Percentiles rank a stretch among this genome's conserved stretches.
Conservation (phyloP, 2,888 invertebrate species). For the Polyommatus icarus region DNA sequence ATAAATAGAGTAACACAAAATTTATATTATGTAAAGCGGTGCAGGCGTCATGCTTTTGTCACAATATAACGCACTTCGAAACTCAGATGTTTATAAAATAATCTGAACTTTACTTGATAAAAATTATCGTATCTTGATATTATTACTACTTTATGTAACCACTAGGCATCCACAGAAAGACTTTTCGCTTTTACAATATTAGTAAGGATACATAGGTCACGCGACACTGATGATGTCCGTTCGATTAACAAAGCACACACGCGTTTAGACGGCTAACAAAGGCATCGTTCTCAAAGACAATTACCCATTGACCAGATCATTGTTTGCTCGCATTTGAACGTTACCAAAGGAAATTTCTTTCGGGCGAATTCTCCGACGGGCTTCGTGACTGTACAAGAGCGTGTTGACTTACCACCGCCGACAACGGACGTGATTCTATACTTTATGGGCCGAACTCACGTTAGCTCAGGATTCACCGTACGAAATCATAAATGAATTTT, state of each 20-base stretch:
- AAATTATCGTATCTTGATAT: no score
- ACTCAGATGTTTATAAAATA: no score
- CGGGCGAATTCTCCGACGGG: conserved; percentile 59
- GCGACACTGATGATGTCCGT: neutral
- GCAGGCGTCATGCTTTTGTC: no score
- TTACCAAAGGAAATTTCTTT: conserved; percentile 58
- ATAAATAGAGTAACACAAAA: no score
- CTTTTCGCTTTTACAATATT: neutral
- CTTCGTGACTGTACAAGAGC: conserved; percentile 55
- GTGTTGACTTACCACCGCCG: conserved; percentile 54
- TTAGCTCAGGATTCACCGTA: neutral
- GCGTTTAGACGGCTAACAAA: conserved; percentile 33
- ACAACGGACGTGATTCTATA: conserved; percentile 37
- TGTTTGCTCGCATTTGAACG: conserved; percentile 51
- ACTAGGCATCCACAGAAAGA: no score
- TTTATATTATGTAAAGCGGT: no score
- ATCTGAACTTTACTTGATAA: no score
- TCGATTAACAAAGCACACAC: conserved; percentile 20
- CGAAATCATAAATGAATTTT: neutral
- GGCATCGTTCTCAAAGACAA: conserved; percentile 49
- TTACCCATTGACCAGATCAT: conserved; percentile 46
- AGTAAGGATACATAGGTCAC: neutral
- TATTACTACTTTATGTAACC: no score
- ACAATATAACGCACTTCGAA: no score
- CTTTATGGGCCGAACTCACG: conserved; percentile 45